Conservation (phyloP, 1,140 invertebrate species). For the Drosophila grimshawi region DNA sequence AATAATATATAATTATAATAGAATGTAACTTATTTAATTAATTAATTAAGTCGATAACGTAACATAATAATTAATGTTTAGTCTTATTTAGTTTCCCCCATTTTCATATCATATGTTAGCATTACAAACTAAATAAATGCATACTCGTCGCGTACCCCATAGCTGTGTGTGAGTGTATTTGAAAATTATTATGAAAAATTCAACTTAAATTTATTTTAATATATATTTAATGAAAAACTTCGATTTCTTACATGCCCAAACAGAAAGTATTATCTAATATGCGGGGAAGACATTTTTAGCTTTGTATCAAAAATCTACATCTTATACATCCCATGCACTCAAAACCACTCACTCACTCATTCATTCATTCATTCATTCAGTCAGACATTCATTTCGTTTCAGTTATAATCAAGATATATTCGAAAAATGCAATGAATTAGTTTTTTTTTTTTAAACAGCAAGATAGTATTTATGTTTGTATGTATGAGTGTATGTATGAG, state of each 20-base stretch:
- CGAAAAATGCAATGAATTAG: conserved; percentile 36
- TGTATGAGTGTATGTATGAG: conserved; percentile 27
- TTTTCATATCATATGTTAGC: conserved; percentile 47
- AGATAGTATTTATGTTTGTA: conserved; percentile 42
- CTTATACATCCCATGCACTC: conserved; percentile 8
- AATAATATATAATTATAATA: conserved; percentile 23
- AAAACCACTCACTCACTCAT: background rate
- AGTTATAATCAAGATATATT: conserved; percentile 12
- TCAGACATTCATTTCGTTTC: background rate
- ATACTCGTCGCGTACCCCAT: background rate
- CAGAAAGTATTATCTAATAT: conserved; percentile 25
- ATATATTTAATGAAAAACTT: conserved; percentile 10
- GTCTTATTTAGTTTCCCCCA: conserved; percentile 50
- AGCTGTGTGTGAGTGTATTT: background rate
- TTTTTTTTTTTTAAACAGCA: conserved; percentile 64
- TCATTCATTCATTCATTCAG: conserved; percentile 1
- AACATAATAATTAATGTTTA: conserved; percentile 40
- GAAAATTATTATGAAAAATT: conserved; percentile 5
- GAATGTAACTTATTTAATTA: conserved; percentile 6
- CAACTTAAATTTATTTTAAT: conserved; percentile 8
- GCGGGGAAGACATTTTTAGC: conserved; percentile 55
- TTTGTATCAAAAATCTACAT: conserved; percentile 44
- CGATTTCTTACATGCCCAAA: background rate
- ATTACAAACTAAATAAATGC: conserved; percentile 54
- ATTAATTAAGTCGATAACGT: conserved; percentile 9